A percentile compares a stretch with the other conserved stretches of the same genome.
Evolutionary conservation across 2,888 invertebrate species (phyloP).

Genomic region (Nomada ruficornis): DNA sequence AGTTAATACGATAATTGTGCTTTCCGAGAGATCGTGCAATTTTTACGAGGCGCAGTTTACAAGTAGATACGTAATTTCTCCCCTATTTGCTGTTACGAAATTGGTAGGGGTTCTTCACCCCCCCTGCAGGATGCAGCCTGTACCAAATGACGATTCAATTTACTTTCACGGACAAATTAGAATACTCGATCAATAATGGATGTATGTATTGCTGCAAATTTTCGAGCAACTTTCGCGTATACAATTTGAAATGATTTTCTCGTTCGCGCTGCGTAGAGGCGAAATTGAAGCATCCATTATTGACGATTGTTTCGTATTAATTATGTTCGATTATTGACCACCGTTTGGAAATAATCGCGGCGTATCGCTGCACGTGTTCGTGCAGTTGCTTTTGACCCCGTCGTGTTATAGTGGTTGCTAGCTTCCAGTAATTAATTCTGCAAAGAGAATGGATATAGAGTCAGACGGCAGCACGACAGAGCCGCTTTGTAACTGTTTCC

Average conservation of each 20-base stretch:
- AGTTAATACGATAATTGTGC: slow-evolving; percentile 17
- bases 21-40: slow-evolving; percentile 12
- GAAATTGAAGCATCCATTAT: neutral
- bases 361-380: neutral
- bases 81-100: slow-evolving; percentile 8
- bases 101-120: slow-evolving; percentile 25
- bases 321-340: slow-evolving; percentile 7
- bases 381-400: slow-evolving; percentile 37
- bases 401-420: slow-evolving; percentile 28
- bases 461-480: slow-evolving; percentile 26
- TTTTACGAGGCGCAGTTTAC: slow-evolving; percentile 8
- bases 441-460: slow-evolving; percentile 46
- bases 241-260: neutral
- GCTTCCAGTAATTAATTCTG: slow-evolving; percentile 53
- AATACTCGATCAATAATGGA: neutral
- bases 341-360: slow-evolving; percentile 19
- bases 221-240: neutral
- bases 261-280: too few species aligned
- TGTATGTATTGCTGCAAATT: neutral
- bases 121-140: slow-evolving; percentile 12
- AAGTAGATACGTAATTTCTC: slow-evolving; percentile 37
- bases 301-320: neutral
- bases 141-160: slow-evolving; percentile 26
- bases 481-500: slow-evolving; percentile 52
- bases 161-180: slow-evolving; percentile 13